phyloP scores from a whole-genome alignment of 2,888 invertebrate genomes.

The Caenorhabditis sp. region DNA sequence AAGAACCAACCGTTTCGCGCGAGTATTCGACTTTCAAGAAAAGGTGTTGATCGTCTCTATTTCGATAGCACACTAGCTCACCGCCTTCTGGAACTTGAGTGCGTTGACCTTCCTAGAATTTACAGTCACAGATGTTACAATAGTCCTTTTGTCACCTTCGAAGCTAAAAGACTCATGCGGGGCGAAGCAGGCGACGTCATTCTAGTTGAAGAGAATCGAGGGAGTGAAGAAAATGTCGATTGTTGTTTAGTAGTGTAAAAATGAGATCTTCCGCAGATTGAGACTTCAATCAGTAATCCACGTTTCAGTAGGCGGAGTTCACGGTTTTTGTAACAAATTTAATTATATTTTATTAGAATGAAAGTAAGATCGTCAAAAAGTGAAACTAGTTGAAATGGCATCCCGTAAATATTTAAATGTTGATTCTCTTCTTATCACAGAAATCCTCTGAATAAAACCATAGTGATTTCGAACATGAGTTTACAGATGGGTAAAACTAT shows the following conservation, averaged over 20 bases:
- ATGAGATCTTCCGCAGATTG: slow-evolving; percentile 13
- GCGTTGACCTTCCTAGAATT: slow-evolving; percentile 48
- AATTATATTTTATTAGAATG: not conserved
- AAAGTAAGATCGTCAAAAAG: slow-evolving; percentile 13
- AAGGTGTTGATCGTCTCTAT: slow-evolving; percentile 24
- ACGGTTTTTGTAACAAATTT: slow-evolving; percentile 10
- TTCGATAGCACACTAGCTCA: slow-evolving; percentile 54
- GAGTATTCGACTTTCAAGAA: slow-evolving; percentile 55
- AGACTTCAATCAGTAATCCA: not conserved
- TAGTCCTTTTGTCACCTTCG: not conserved
- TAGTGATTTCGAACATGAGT: slow-evolving; percentile 39
- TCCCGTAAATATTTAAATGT: slow-evolving; percentile 38
- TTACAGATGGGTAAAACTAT: slow-evolving; percentile 85
- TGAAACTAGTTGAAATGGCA: slow-evolving; percentile 24
- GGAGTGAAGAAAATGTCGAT: slow-evolving; percentile 14
- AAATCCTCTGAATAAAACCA: slow-evolving; percentile 38
- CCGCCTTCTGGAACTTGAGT: slow-evolving; percentile 59
- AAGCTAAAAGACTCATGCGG: slow-evolving; percentile 25
- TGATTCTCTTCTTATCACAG: slow-evolving; percentile 33
- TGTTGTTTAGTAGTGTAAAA: slow-evolving; percentile 31
- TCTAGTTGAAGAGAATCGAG: not conserved
- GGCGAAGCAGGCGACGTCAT: slow-evolving; percentile 17
- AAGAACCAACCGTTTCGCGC: slow-evolving; percentile 38
- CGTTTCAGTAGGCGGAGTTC: slow-evolving; percentile 3
- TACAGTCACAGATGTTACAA: not conserved